Percentiles rank a stretch among this genome's conserved stretches.
These are phyloP conservation scores for Odontocolon sp. DNA, from an alignment of 2,888 invertebrate species.

Conservation along the genomic window DNA sequence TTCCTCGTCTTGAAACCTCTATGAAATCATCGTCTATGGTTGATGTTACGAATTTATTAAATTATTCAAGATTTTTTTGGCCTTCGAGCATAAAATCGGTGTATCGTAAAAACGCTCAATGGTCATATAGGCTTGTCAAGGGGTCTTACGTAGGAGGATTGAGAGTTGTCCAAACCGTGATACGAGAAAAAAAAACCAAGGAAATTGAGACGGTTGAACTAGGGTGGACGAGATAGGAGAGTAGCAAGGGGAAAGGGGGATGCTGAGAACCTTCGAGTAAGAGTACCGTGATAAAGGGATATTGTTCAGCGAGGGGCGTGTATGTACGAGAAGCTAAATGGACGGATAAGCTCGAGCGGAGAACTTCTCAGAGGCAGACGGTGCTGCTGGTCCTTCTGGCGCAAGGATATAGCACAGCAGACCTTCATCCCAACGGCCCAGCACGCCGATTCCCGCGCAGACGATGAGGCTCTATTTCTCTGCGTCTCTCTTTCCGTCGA, in stretches of 20 bases:
- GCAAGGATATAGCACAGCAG: conserved; percentile 29
- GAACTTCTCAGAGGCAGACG: conserved; percentile 69
- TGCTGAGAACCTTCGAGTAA: conserved; percentile 42
- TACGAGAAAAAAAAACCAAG: conserved; percentile 37
- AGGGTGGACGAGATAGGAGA: conserved; percentile 38
- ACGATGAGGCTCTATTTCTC: conserved; percentile 40
- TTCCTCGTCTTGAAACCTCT: not conserved
- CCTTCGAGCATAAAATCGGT: conserved; percentile 4
- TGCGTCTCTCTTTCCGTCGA: conserved; percentile 19
- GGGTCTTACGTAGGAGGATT: not conserved
- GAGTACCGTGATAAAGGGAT: conserved; percentile 71
- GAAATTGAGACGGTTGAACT: conserved; percentile 52
- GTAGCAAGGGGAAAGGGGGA: conserved; percentile 16
- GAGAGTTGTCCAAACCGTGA: conserved; percentile 21
- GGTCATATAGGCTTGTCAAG: not conserved
- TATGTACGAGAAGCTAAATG: conserved; percentile 73
- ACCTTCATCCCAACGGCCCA: conserved; percentile 41
- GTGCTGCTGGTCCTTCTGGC: conserved; percentile 25
- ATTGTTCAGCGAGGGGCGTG: conserved; percentile 68
- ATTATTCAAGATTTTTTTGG: not conserved
- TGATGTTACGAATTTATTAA: not conserved
- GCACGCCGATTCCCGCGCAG: conserved; percentile 33
- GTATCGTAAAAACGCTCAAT: not conserved
- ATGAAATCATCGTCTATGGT: not conserved
- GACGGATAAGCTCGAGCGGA: conserved; percentile 73